These are phyloP conservation scores for Melanostigma gelatinosum DNA, from an alignment of 2,113 vertebrate genomes.

Conservation along the genomic window DNA sequence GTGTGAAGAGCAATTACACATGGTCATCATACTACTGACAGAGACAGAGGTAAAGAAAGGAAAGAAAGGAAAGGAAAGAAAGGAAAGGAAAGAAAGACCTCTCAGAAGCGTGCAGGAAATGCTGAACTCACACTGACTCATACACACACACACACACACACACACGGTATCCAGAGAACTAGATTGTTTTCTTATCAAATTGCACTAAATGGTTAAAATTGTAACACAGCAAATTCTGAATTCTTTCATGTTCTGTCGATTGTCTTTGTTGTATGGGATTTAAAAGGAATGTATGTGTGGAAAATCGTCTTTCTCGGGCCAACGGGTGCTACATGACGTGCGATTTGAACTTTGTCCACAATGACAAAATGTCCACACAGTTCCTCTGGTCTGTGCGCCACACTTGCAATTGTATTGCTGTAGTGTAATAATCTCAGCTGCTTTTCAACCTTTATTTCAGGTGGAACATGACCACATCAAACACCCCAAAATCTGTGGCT, in stretches of 20 bases:
- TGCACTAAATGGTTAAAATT: background rate
- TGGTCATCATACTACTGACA: slow-evolving; percentile 62
- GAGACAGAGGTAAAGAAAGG: slow-evolving; percentile 7
- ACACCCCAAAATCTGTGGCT: background rate
- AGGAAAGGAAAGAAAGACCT: slow-evolving; percentile 23
- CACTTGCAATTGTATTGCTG: background rate
- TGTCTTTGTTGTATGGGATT: background rate
- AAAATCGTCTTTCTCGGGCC: background rate
- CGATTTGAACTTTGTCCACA: background rate
- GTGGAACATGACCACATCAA: background rate
- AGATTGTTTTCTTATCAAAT: background rate
- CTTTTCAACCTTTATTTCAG: background rate
- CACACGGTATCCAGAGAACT: background rate
- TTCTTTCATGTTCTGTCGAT: background rate
- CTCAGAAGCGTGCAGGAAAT: slow-evolving; percentile 17
- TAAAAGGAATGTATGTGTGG: background rate
- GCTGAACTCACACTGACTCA: background rate
- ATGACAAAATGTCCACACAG: background rate
- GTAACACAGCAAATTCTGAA: background rate
- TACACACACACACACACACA: background rate
- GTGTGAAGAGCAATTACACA: slow-evolving; percentile 77
- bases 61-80: background rate
- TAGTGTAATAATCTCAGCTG: background rate
- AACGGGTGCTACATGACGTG: background rate
- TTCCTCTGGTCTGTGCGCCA: background rate